These are phyloP conservation scores for Hystrix cristata DNA, from an alignment of 2,113 vertebrate species.

Conservation along the genomic window DNA sequence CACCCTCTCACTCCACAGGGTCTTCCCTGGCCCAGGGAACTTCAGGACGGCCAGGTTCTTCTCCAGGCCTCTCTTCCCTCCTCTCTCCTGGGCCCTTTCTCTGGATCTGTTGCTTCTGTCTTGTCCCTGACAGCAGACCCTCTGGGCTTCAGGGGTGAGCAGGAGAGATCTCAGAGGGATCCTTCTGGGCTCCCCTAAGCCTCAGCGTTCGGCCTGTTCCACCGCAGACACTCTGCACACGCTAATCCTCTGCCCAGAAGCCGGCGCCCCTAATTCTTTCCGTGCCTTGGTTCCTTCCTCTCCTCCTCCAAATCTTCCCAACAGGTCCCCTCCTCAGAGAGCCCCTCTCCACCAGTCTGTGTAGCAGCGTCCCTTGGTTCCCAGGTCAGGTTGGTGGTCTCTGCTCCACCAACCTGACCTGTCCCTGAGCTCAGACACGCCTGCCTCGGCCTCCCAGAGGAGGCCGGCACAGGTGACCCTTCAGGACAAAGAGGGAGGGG, in stretches of 20 bases:
- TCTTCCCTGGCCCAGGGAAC: background rate
- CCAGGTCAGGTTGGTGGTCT: too few relatives aligned
- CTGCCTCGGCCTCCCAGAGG: background rate
- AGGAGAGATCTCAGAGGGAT: too few relatives aligned
- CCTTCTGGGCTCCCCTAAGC: too few relatives aligned
- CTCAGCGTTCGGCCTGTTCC: background rate
- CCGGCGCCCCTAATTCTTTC: accelerated
- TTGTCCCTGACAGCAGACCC: background rate
- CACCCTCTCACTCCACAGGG: accelerated
- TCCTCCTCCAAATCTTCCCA: background rate
- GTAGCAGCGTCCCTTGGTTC: accelerated
- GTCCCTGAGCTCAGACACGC: background rate
- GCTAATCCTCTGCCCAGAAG: background rate
- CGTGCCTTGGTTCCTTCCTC: accelerated
- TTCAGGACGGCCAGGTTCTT: background rate
- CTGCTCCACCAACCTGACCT: background rate
- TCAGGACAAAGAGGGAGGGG: background rate
- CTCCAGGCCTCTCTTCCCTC: background rate
- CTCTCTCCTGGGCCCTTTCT: background rate
- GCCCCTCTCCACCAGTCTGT: background rate
- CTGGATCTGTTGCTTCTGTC: background rate
- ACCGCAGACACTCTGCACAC: too few relatives aligned
- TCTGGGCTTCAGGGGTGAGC: background rate
- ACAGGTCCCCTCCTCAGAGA: background rate
- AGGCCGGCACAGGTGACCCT: background rate